A percentile compares a stretch with the other conserved stretches of the same genome.
These are phyloP conservation scores for Parapristionchus giblindavisi DNA, from an alignment of 2,888 invertebrate species.

Conservation along the genomic window DNA sequence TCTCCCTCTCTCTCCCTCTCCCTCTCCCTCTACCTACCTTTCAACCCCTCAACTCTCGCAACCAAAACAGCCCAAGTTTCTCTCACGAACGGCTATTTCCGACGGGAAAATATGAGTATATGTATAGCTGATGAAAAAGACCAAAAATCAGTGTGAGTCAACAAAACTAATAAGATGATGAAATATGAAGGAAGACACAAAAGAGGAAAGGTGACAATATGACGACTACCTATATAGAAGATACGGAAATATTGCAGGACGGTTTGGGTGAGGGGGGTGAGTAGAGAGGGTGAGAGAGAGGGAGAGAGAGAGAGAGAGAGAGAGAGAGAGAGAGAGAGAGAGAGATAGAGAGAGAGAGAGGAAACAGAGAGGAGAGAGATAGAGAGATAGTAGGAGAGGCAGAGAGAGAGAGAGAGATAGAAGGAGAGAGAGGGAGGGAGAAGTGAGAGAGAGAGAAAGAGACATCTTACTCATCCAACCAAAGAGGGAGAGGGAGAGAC, in stretches of 20 bases:
- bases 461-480: constrained; percentile 1
- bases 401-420: neutral
- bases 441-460: constrained; percentile 8
- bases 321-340: constrained; percentile 22
- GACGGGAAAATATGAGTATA: too few relatives aligned
- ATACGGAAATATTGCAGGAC: too few relatives aligned
- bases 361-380: neutral
- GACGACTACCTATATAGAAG: too few relatives aligned
- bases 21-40: too few relatives aligned
- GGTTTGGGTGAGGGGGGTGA: neutral
- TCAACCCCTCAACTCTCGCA: too few relatives aligned
- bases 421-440: constrained; percentile 16
- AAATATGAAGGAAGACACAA: constrained; percentile 24
- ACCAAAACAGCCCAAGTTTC: too few relatives aligned
- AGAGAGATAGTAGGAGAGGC: constrained; percentile 22
- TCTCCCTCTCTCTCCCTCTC: too few relatives aligned
- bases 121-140: too few relatives aligned
- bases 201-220: constrained; percentile 10
- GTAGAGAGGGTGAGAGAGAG: too few relatives aligned
- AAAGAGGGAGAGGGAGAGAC: neutral
- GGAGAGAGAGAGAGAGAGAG: constrained; percentile 5
- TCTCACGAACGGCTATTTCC: too few relatives aligned
- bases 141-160: too few relatives aligned
- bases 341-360: constrained; percentile 33
- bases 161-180: too few relatives aligned